These are phyloP conservation scores for Rhagologus leucostigma DNA, from an alignment of 2,113 vertebrate species.

Conservation along the genomic window DNA sequence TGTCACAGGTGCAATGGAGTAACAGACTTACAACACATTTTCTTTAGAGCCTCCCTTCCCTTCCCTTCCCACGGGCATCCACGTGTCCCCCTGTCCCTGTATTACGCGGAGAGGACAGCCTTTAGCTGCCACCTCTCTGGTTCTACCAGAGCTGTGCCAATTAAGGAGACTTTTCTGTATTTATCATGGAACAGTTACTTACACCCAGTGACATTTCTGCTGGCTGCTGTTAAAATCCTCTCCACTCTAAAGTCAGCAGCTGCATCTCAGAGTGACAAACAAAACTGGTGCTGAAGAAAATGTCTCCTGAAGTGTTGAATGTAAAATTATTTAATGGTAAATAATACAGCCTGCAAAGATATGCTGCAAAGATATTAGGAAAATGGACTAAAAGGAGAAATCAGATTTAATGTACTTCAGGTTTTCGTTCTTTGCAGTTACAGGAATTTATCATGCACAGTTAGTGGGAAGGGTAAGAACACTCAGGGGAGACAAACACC, in stretches of 20 bases:
- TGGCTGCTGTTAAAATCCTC: constrained; percentile 25
- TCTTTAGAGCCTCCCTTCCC: neutral
- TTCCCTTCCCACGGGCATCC: neutral
- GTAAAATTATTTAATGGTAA: neutral
- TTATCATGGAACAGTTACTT: neutral
- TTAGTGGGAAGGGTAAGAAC: neutral
- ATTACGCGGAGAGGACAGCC: neutral
- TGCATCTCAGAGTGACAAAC: neutral
- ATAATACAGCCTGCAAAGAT: neutral
- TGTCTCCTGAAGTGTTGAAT: neutral
- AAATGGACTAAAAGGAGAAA: constrained; percentile 6
- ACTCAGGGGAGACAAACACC: neutral
- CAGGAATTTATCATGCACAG: neutral
- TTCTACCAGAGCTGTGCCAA: neutral
- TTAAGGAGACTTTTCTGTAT: constrained; percentile 7
- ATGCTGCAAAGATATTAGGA: no score
- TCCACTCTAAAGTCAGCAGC: neutral
- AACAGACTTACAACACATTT: neutral
- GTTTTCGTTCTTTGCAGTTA: neutral
- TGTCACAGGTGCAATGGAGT: neutral
- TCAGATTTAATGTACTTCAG: neutral
- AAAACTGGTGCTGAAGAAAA: neutral
- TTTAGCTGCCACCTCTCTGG: neutral
- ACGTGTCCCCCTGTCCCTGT: neutral
- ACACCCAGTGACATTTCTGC: neutral